phyloP scores from a whole-genome alignment of 2,113 vertebrate genomes.

The Diadophis punctatus region DNA sequence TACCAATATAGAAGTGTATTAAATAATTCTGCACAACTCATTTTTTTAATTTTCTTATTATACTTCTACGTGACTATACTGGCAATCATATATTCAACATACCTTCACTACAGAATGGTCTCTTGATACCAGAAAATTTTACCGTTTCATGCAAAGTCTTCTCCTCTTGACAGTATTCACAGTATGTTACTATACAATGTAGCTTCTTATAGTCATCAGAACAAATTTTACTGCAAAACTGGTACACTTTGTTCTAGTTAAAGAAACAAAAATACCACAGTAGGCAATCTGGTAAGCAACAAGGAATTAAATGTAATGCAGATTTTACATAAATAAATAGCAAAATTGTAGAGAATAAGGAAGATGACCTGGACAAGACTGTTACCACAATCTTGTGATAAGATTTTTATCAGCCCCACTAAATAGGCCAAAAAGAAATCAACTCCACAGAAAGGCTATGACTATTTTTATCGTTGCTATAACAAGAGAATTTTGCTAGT shows the following conservation, averaged over 20 bases:
- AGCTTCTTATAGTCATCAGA: slow-evolving; percentile 98
- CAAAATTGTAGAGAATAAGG: neutral
- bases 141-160: slow-evolving; percentile 95
- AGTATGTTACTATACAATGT: slow-evolving; percentile 96
- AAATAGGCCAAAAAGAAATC: neutral
- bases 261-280: slow-evolving; percentile 44
- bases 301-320: neutral
- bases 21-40: neutral
- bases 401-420: neutral
- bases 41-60: neutral
- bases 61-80: neutral
- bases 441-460: neutral
- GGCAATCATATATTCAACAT: slow-evolving; percentile 35
- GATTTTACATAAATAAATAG: neutral
- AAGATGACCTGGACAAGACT: neutral
- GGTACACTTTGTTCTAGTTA: slow-evolving; percentile 90
- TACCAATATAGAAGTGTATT: neutral
- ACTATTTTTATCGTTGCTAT: neutral
- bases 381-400: neutral
- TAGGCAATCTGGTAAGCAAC: neutral
- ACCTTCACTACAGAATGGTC: slow-evolving; percentile 98
- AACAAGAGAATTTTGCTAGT: neutral
- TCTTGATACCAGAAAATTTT: slow-evolving; percentile 96
- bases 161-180: slow-evolving; percentile 97
- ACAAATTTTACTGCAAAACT: slow-evolving; percentile 95